These are phyloP conservation scores for Umimayanthus kanabou DNA, from an alignment of 92 coral and sea anemone species.

Conservation along the genomic window DNA sequence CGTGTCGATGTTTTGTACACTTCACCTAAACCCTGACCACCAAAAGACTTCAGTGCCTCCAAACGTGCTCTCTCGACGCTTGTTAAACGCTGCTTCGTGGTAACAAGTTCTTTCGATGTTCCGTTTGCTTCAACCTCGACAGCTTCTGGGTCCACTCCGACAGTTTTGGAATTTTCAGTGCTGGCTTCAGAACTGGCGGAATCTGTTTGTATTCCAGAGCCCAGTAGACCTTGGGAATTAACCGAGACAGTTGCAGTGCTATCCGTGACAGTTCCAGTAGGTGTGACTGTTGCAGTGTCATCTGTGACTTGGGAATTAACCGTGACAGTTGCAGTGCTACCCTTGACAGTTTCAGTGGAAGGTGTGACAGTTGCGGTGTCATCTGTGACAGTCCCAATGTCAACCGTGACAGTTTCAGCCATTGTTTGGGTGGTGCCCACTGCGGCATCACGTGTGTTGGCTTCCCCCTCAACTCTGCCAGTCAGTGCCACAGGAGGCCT, in stretches of 20 bases:
- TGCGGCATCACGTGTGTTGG: neutral
- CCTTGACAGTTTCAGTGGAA: no score
- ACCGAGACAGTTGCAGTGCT: neutral
- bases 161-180: neutral
- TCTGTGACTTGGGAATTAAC: no score
- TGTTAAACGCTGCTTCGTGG: constrained; percentile 43
- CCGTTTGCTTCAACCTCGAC: neutral
- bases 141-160: neutral
- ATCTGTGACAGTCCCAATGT: neutral
- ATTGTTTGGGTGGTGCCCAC: neutral
- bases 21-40: constrained; percentile 69
- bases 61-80: constrained; percentile 73
- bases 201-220: neutral
- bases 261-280: no score
- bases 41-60: constrained; percentile 77
- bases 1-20: no score
- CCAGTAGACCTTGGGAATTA: neutral
- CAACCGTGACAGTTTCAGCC: neutral
- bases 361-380: neutral
- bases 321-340: no score
- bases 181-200: neutral
- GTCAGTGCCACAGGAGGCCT: neutral
- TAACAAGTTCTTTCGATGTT: neutral
- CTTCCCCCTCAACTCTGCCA: neutral
- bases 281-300: neutral